A percentile compares a stretch with the other conserved stretches of the same genome.
Conservation (phyloP, 2,888 invertebrate genomes). For the Caenorhabditis sinica region DNA sequence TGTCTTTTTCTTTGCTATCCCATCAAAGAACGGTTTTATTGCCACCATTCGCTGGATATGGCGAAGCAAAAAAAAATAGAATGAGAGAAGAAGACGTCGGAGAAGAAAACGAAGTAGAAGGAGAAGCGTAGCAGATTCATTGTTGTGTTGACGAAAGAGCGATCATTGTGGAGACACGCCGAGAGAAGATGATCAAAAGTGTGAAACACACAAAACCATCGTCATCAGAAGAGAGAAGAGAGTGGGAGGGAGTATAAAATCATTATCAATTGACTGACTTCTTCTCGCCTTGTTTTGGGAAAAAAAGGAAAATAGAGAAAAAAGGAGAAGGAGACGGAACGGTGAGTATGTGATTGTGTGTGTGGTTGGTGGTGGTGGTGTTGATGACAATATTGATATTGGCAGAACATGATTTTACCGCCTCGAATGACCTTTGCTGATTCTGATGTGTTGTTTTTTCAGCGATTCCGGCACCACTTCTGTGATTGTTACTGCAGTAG, state of each 20-base stretch:
- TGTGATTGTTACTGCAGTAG: slow-evolving; percentile 27
- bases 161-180: slow-evolving; percentile 13
- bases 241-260: slow-evolving; percentile 38
- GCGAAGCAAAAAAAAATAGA: slow-evolving; percentile 7
- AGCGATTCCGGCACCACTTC: slow-evolving; percentile 39
- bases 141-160: slow-evolving; percentile 52
- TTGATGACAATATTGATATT: slow-evolving; percentile 48
- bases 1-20: slow-evolving; percentile 12
- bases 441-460: slow-evolving; percentile 47
- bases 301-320: slow-evolving; percentile 47
- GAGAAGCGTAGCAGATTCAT: slow-evolving; percentile 34
- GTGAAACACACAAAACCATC: slow-evolving; percentile 58
- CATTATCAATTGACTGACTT: slow-evolving; percentile 57
- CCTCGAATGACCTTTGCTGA: neutral
- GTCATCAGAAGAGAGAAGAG: slow-evolving; percentile 30
- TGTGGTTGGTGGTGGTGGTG: slow-evolving; percentile 10
- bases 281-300: slow-evolving; percentile 62
- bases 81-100: slow-evolving; percentile 7
- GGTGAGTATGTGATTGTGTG: slow-evolving; percentile 33
- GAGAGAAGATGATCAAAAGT: slow-evolving; percentile 48
- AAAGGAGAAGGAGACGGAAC: slow-evolving; percentile 63
- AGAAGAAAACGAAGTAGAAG: neutral
- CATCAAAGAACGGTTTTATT: slow-evolving; percentile 51
- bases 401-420: slow-evolving; percentile 58
- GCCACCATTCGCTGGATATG: slow-evolving; percentile 59